Evolutionary conservation across 2,888 invertebrate genomes (phyloP).

Genomic region (Synergus umbraculus): DNA sequence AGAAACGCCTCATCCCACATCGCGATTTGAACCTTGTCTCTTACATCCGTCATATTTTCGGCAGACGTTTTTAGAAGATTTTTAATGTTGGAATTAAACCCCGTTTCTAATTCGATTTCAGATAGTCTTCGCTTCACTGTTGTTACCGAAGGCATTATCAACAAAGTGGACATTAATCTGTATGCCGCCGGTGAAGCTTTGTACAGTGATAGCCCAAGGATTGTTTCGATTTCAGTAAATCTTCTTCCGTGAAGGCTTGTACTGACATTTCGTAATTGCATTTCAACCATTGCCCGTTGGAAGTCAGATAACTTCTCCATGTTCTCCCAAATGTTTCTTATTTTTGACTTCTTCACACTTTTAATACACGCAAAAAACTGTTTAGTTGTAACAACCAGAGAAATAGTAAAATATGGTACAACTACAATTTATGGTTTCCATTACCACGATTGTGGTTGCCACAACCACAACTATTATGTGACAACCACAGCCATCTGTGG

Average conservation of each 20-base stretch:
- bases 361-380: too few relatives aligned
- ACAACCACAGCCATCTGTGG: too few relatives aligned
- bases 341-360: neutral
- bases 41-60: neutral
- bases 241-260: neutral
- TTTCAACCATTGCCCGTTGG: neutral
- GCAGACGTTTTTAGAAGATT: neutral
- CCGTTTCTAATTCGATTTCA: conserved; percentile 1
- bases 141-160: neutral
- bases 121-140: neutral
- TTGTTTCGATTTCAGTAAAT: neutral
- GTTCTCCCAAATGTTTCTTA: neutral
- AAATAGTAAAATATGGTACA: too few relatives aligned
- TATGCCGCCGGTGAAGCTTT: neutral
- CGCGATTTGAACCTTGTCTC: neutral
- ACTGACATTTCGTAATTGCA: neutral
- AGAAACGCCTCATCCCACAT: neutral
- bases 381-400: too few relatives aligned
- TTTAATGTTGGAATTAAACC: neutral
- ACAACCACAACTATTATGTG: too few relatives aligned
- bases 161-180: neutral
- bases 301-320: neutral
- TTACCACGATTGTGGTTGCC: too few relatives aligned
- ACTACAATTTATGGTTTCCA: too few relatives aligned
- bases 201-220: neutral